Evolutionary conservation across 2,888 invertebrate genomes (phyloP).

Genomic region (Lasioglossum leucozonium): DNA sequence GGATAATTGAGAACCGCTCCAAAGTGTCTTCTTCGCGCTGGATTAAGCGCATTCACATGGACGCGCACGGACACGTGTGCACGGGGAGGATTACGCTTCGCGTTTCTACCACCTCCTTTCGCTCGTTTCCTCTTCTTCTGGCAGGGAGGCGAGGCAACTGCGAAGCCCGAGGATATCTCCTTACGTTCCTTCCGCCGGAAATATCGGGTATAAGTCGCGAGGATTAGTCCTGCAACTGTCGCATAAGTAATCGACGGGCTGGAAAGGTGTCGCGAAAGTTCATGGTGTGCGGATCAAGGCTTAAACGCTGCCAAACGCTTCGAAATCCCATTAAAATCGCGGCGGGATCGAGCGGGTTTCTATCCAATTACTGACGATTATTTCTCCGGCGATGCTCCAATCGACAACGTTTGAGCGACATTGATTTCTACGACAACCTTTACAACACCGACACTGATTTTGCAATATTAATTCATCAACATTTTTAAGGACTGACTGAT

Average conservation of each 20-base stretch:
- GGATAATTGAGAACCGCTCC: constrained; percentile 68
- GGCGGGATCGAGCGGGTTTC: not conserved
- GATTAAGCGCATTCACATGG: constrained; percentile 68
- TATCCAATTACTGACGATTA: not conserved
- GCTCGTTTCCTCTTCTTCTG: not conserved
- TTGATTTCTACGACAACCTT: too few relatives aligned
- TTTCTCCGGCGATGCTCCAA: not conserved
- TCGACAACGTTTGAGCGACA: not conserved
- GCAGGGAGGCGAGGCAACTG: not conserved
- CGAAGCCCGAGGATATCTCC: constrained; percentile 38
- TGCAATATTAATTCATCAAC: too few relatives aligned
- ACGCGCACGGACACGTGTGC: constrained; percentile 46
- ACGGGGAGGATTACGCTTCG: not conserved
- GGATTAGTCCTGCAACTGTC: constrained; percentile 27
- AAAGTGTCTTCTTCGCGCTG: constrained; percentile 58
- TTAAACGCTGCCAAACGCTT: not conserved
- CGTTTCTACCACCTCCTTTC: not conserved
- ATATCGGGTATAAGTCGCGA: constrained; percentile 28
- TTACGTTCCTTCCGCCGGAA: constrained; percentile 50
- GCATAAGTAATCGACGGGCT: constrained; percentile 17
- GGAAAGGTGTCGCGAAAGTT: not conserved
- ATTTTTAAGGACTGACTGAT: too few relatives aligned
- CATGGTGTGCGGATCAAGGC: not conserved
- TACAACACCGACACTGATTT: not conserved
- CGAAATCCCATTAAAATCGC: not conserved